Evolutionary conservation across 2,113 vertebrate species (phyloP).

Genomic region (Sapajus apella): DNA sequence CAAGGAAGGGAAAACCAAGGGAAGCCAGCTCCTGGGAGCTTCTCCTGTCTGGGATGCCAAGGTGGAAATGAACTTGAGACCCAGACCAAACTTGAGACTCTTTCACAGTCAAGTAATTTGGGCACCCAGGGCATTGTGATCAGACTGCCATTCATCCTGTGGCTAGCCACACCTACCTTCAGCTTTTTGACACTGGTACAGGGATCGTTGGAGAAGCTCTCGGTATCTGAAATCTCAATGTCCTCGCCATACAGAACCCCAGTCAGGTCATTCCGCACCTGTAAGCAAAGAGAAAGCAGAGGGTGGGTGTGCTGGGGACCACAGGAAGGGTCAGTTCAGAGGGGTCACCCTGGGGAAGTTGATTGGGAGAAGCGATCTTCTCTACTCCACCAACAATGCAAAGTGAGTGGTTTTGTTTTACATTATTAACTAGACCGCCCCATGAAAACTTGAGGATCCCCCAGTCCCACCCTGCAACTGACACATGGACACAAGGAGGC

Average conservation of each 20-base stretch:
- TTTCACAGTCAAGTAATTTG: background rate
- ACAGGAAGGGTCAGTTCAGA: conserved; percentile 15
- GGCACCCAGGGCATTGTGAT: background rate
- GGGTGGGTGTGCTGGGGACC: conserved; percentile 59
- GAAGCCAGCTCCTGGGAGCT: background rate
- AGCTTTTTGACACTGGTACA: conserved; percentile 98
- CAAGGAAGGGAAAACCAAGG: background rate
- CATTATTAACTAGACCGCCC: background rate
- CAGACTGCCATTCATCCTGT: background rate
- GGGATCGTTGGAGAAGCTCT: conserved; percentile 99
- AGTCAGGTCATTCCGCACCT: conserved; percentile 99
- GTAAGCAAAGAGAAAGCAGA: conserved; percentile 75
- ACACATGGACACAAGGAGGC: background rate
- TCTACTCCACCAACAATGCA: background rate
- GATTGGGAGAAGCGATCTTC: background rate
- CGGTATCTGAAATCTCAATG: conserved; percentile 97
- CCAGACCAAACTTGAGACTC: background rate
- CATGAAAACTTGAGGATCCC: background rate
- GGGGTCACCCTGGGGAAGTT: background rate
- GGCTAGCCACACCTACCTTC: conserved; percentile 88
- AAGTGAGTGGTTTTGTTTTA: background rate
- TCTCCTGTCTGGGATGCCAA: background rate
- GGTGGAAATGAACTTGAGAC: background rate
- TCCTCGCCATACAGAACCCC: conserved; percentile 95
- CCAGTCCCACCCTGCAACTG: too few relatives aligned